Percentiles rank a stretch among this genome's conserved stretches.
phyloP scores from a whole-genome alignment of 2,797 vertebrate species.

The Anisognathus igniventris region DNA sequence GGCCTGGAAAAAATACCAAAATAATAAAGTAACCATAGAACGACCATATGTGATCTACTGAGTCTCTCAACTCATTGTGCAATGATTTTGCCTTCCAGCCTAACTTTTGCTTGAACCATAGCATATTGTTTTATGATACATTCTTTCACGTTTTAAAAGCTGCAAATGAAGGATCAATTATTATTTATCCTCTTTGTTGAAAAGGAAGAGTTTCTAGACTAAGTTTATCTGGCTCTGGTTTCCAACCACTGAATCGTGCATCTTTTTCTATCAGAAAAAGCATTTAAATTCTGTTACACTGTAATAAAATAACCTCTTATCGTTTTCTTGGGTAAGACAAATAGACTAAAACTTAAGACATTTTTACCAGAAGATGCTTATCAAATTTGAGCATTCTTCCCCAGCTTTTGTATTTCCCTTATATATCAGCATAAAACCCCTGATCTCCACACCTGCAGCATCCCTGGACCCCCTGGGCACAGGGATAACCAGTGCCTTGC shows the following conservation, averaged over 20 bases:
- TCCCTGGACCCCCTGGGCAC: not conserved
- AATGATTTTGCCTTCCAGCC: not conserved
- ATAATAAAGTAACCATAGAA: not conserved
- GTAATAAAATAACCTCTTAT: not conserved
- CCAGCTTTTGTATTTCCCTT: not conserved
- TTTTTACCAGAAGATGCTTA: not conserved
- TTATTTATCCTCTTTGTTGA: not conserved
- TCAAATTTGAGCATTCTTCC: not conserved
- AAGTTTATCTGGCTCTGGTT: not conserved
- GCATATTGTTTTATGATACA: not conserved
- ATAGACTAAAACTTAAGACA: not conserved
- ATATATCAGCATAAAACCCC: not conserved
- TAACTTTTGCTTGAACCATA: not conserved
- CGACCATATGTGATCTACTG: not conserved
- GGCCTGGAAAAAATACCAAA: not conserved
- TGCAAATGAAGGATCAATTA: not conserved
- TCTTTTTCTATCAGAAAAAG: not conserved
- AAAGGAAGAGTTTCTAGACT: not conserved
- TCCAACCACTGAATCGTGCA: fast-evolving
- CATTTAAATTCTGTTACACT: not conserved
- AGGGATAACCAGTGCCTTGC: not conserved
- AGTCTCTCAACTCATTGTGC: not conserved
- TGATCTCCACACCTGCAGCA: not conserved
- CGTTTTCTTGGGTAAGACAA: not conserved
- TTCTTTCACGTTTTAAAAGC: not conserved